Base-by-base conservation (phyloP, 2,888 invertebrate species). In the Polymixis flavicincta region DNA sequence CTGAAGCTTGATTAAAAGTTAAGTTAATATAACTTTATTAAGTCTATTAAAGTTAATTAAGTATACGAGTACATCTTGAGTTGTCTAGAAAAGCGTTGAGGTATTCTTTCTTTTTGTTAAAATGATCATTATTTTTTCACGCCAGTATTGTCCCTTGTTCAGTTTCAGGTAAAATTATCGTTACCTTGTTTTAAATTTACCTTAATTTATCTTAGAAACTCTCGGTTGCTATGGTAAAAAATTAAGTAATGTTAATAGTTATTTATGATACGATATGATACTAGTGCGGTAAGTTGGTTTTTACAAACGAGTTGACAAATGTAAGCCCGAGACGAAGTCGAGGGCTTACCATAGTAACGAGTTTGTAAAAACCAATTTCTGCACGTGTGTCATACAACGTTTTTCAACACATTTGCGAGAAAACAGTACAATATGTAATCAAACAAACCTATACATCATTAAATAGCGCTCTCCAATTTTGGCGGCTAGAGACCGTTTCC, bases 11-110 rank as follows among this genome's bases (percentile, higher is more conserved):
- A 32, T 63, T 37, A 45, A 73, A 52, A n/a, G 14, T 50, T 42
- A 67, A 60, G n/a, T 37, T 54, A 28, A 48, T 45, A 25, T 45
- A 65, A 76, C 42, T 77, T 65, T 14, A 65, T 50, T 13, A 54
- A 48, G 17, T 63, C 28, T 54, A 17, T 6, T 7, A n/a, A 19
- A 4, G 7, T 60, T 61, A 54, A 69, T 78, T 52, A 61, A 69
- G 37, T 28, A 68, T 54, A 48, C 19, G n/a, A n/a, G n/a, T n/a
- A 37, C 28, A 5, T 57, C 25, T 14, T 17, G 22, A 45, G 19
- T 32, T 52, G 42, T 60, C 17, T 68, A 54, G 28, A 60, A 52
- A 77, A 4, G 7, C 17, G 22, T n/a, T 48, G 9, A 2, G 6
- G 17, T 14, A 17, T 25, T 11, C 1, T 37, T n/a, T 45, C 37